Evolutionary conservation across 1,140 invertebrate species (phyloP).

Genomic region (Epicauta chinensis): DNA sequence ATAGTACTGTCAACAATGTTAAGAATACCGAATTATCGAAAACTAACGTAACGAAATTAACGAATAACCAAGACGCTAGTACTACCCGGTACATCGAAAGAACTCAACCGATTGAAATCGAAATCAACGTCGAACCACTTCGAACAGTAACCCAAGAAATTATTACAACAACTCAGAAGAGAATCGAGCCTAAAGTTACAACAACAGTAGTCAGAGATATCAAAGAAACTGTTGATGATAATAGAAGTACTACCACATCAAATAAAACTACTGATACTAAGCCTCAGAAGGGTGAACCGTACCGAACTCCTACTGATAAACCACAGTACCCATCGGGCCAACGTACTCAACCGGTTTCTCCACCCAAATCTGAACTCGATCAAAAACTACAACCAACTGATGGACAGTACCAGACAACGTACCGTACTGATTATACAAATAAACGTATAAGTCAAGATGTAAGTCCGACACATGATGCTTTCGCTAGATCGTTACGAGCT

Average conservation of each 20-base stretch:
- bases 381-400: constrained; percentile 32
- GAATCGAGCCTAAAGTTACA: not conserved
- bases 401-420: constrained; percentile 53
- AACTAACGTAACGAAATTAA: not conserved
- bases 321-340: not conserved
- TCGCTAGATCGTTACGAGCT: constrained; percentile 60
- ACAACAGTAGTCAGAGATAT: constrained; percentile 7
- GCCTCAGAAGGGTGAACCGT: not conserved
- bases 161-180: not conserved
- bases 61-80: not conserved
- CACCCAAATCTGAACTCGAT: constrained; percentile 29
- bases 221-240: not conserved
- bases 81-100: not conserved
- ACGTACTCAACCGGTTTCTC: constrained; percentile 28
- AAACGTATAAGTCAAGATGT: constrained; percentile 55
- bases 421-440: constrained; percentile 49
- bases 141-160: not conserved
- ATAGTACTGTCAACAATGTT: not conserved
- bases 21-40: not conserved
- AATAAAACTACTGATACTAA: not conserved
- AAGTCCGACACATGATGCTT: constrained; percentile 63
- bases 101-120: constrained; percentile 6
- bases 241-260: not conserved
- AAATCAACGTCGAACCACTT: not conserved
- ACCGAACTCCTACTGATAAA: too few relatives aligned